Evolutionary conservation across 1,140 invertebrate genomes (phyloP), one percentile per base, ranked within the genome.

Genomic region (Drosophila sproati): DNA sequence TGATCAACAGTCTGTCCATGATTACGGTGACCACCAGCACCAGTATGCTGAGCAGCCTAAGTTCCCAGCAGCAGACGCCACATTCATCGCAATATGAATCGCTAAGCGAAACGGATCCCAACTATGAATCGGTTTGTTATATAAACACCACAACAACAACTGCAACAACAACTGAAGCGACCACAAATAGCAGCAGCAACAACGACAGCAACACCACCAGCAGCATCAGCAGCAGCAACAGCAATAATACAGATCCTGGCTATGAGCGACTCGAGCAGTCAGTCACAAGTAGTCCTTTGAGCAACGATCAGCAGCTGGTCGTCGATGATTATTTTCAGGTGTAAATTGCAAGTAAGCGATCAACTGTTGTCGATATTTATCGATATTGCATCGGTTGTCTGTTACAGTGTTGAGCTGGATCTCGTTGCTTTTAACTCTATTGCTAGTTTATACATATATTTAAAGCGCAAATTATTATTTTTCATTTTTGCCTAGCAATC

Each of bases 41-140:
- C n/a, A 78, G 63, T 29, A 74, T 41, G 48, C 52, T 75, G 28
- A 89, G 79, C 61, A 79, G 68, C 8, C 34, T 70, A 8, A 82
- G 73, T 48, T 77, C 80, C 6, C 77, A 69, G 5, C 80, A 79
- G 5, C 80, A 79, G 57, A 86, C 90, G 8, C 80, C 82, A 2
- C 55, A 55, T 5, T 80, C 79, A 10, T 91, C 91, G 20, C 88
- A 93, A 93, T 97, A 96, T 75, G 96, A 96, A 83, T 96, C 95
- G 3, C 95, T 96, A 93, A 96, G 96, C 76, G 96, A 96, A 85
- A 94, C 94, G 0, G 95, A 96, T 87, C 95, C 95, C 1, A 96
- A 96, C 79, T 96, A 96, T 70, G 95, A 96, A 79, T 95, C 95
- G 0, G 95, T 96, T 0, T 94, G 94, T 20, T 92, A 92, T 66